Evolutionary conservation across 2,113 vertebrate species (phyloP).

Genomic region (Strix aluco): DNA sequence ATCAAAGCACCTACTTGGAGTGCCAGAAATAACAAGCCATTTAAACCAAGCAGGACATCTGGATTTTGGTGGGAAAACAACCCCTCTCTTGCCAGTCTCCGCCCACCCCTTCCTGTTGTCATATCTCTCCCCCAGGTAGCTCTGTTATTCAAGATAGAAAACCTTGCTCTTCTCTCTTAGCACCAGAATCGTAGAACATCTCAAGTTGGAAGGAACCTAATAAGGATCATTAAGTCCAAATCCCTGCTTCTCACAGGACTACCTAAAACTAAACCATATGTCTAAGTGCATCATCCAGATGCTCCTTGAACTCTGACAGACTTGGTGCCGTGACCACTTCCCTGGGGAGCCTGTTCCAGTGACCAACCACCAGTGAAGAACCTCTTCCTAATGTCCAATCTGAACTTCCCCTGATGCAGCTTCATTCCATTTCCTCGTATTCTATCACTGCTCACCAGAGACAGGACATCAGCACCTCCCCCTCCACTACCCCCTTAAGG

Average conservation of each 20-base stretch:
- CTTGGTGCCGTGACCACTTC: accelerated
- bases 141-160: not conserved
- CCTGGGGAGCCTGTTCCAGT: not conserved
- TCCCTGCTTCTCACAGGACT: accelerated
- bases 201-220: not conserved
- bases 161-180: not conserved
- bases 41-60: not conserved
- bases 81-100: not conserved
- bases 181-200: not conserved
- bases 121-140: not conserved
- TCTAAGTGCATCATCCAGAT: not conserved
- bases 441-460: not conserved
- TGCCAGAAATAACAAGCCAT: not conserved
- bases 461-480: not conserved
- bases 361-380: not conserved
- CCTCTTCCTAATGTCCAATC: not conserved
- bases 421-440: not conserved
- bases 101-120: not conserved
- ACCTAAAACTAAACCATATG: not conserved
- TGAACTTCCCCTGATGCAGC: not conserved
- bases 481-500: not conserved
- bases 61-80: not conserved
- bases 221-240: not conserved
- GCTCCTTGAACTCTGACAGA: not conserved
- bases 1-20: not conserved